Base-by-base conservation (phyloP, 1,140 invertebrate genomes). In the Psilanteris sp. region DNA sequence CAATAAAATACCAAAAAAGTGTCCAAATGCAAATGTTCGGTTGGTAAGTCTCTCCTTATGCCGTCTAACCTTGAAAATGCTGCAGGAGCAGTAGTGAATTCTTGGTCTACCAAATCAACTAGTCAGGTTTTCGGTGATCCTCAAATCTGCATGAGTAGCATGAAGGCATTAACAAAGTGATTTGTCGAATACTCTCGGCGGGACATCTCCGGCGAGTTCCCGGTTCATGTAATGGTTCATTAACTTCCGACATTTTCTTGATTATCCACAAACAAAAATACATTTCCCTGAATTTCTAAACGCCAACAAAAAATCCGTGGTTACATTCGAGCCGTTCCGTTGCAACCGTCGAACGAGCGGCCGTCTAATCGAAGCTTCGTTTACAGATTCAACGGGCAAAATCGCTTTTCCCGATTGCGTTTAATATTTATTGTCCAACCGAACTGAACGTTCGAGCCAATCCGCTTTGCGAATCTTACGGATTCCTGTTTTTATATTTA, bases 91-190 rank as follows among this genome's bases (percentile, higher is more conserved):
- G 64, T 68, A 68, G 66, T 70, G 27, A 24, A 54, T 43, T 32
- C 43, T 59, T 20, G 66, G 66, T 59, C 26, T 70, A 59, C 66
- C 66, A 15, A 70, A 43, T 50, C 52, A 18, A 31, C 50, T 6
- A 18, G 2, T 43, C 34, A 59, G 24, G 48, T 43, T 62, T 57
- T 26, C 13, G 41, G 32, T 57, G 20, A 16, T 46, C 36, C 22
- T 44, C 18, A 36, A 26, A 9, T 13, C 48, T 41, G 50, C 59
- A 57, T 64, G 48, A 57, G 68, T 64, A 73, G 68, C 68, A 57
- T 64, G 57, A 73, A 73, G 59, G 64, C 43, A 73, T 73, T 64
- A 73, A 73, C 32, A 34, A 11, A 18, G 32, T 73, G 43, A 57
- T 61, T 36, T 48, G 48, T 62, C 57, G 43, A 59, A 57, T 34